These are phyloP conservation scores for Rhinolophus sinicus DNA, from an alignment of 2,113 vertebrate genomes.

Conservation along the genomic window DNA sequence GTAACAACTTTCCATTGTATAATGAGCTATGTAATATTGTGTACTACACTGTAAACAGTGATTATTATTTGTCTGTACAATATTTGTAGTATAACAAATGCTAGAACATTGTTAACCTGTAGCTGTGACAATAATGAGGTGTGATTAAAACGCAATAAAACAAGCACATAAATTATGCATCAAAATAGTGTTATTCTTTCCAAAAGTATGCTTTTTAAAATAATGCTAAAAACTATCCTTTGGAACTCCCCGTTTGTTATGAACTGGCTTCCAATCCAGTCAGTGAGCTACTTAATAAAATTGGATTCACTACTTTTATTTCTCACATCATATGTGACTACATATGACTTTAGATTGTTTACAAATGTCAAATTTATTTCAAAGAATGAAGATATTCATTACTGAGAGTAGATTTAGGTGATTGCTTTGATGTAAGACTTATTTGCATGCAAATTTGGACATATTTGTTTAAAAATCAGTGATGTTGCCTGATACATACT, in stretches of 20 bases:
- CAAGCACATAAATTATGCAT: background rate
- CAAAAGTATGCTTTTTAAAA: constrained; percentile 13
- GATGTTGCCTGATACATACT: background rate
- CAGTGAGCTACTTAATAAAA: background rate
- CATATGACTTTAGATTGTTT: constrained; percentile 4
- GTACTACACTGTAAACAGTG: background rate
- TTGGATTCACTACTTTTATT: background rate
- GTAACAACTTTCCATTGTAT: background rate
- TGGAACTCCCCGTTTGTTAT: background rate
- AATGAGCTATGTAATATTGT: background rate
- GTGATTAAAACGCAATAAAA: background rate
- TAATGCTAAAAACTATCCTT: background rate
- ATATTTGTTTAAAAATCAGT: constrained; percentile 40
- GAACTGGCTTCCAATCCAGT: background rate
- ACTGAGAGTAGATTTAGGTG: background rate
- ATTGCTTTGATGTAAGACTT: constrained; percentile 23
- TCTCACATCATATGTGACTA: background rate
- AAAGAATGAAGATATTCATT: background rate
- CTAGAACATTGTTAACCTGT: background rate
- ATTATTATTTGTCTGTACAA: background rate
- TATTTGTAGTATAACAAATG: background rate
- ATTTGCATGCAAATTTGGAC: background rate
- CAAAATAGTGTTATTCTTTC: background rate
- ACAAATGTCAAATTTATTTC: background rate
- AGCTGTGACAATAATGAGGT: background rate